Base-by-base conservation (phyloP, 2,888 invertebrate species). In the Athalia cordata region DNA sequence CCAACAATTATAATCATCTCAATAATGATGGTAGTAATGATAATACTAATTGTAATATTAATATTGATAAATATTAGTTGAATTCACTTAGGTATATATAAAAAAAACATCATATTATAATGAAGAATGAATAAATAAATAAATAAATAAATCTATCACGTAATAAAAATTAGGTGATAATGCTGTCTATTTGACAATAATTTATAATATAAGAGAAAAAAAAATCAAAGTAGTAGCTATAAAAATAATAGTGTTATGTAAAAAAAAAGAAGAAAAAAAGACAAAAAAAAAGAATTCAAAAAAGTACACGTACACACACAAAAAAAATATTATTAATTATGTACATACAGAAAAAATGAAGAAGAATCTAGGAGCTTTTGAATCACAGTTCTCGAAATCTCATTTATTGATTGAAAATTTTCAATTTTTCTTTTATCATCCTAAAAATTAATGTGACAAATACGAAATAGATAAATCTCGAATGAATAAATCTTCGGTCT, bases 161-260 rank as follows among this genome's bases (percentile, higher is more conserved):
- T 80, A 78, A 78, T 79, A 78, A 65, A 76, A 52, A 62, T 79
- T 82, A 85, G 82, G 82, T 84, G 83, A 84, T 87, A 85, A 88
- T 89, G 89, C 90, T 89, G 90, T 90, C 87, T 85, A 86, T 83
- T 88, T 86, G 89, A 90, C 90, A 90, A 89, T 90, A 90, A 90
- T 83, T 83, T 84, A 80, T 84, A 50, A 50, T 75, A 29, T 29
- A 29, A 29, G 29, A 29, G 29, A 29, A 29, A 29, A 29, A 29
- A 75, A 52, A n/a, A 62, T 75, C n/a, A 75, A 75, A 62, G 75
- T 75, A 75, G 64, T 3, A 13, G 8, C 8, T 15, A 64, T 70
- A 78, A 64, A 68, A n/a, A 72, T 61, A 72, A 15, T 70, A 50
- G 72, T 70, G 74, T 66, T 74, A 57, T 62, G 52, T 78, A 50